Evolutionary conservation across 2,113 vertebrate genomes (phyloP), one percentile per base, ranked within the genome.

Genomic region (Crotalus viridis): DNA sequence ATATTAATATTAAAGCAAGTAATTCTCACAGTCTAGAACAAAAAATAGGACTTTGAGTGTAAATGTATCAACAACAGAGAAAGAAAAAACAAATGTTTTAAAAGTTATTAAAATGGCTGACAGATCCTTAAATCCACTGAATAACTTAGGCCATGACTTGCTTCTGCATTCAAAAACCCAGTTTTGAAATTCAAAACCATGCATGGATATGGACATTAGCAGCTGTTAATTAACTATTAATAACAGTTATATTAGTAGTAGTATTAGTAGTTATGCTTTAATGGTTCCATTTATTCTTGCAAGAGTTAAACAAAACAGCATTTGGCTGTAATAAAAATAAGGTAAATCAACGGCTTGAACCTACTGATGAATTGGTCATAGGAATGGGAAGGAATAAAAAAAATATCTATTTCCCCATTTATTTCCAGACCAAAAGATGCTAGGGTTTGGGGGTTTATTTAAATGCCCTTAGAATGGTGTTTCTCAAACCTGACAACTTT

Each of bases 1-100:
- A 96, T 51, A 92, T 39, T 21, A 94, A 89, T 94, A 95, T 91
- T 95, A 5, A 94, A 15, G n/a, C 21, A 59, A 51, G 1, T 55
- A 48, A 3, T 95, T 81, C 61, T 81, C 33, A 87, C n/a, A 8
- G 92, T 86, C 7, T 81, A 43, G 6, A 81, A 22, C 19, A 64
- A 56, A 56, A 33, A 46, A 81, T 9, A n/a, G 43, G 28, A 54
- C 4, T n/a, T 87, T n/a, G 85, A 26, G 51, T 52, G 28, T 48
- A 33, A 64, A 15, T 5, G 56, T 3, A 5, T 17, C 61, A 2
- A 61, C 1, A 22, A 39, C 91, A 39, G 10, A 28, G 95, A 52
- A 52, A 24, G 54, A 1, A 3, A 28, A 33, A 64, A 26, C 87
- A 86, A 43, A 12, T 89, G 4, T 22, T 85, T 46, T 64, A 43